These are phyloP conservation scores for Melanostigma gelatinosum DNA, from an alignment of 2,113 vertebrate genomes.

Conservation along the genomic window DNA sequence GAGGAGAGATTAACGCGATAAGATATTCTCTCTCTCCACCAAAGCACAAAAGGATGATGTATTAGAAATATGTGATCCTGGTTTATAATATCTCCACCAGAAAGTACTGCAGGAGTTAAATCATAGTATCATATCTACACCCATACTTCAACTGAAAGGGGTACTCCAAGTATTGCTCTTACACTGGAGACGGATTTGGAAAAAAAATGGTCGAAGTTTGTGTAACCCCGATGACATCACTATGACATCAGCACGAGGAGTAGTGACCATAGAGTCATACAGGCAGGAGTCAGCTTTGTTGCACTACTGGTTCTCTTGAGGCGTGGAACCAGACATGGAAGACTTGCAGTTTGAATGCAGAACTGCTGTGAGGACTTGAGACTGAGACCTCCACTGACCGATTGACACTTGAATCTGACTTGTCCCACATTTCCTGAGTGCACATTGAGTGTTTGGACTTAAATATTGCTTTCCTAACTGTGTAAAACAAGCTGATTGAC, in stretches of 20 bases:
- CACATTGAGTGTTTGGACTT: too few species aligned
- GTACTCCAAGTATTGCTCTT: not conserved
- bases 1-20: conserved; percentile 8
- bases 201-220: not conserved
- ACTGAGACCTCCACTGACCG: not conserved
- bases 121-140: not conserved
- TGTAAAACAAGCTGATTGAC: not conserved
- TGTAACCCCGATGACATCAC: not conserved
- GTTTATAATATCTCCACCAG: not conserved
- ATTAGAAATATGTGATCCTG: not conserved
- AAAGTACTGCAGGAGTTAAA: not conserved
- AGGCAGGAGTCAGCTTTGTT: not conserved
- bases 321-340: not conserved
- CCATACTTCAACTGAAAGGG: not conserved
- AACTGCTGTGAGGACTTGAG: not conserved
- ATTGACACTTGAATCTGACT: not conserved
- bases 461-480: too few species aligned
- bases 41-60: not conserved
- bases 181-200: not conserved
- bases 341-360: not conserved
- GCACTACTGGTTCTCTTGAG: too few species aligned
- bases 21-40: not conserved
- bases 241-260: too few species aligned
- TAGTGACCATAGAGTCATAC: not conserved
- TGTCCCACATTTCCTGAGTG: not conserved